phyloP scores from a whole-genome alignment of 2,888 invertebrate species.

The Machimus atricapillus region DNA sequence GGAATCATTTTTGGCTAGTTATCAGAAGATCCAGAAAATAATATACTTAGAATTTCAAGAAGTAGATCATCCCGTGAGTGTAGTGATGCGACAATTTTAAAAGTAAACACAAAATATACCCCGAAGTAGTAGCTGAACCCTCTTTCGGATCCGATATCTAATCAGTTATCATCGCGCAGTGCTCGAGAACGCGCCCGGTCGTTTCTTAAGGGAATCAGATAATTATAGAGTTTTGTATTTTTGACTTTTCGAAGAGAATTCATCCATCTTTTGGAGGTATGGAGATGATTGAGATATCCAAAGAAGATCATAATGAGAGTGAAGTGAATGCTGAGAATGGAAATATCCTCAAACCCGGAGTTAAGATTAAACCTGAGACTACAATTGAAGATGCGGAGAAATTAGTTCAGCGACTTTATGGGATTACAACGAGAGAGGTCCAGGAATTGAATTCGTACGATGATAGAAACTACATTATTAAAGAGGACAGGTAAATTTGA shows the following conservation, averaged over 20 bases:
- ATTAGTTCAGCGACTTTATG: constrained; percentile 58
- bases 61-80: neutral
- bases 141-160: constrained; percentile 31
- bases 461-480: constrained; percentile 60
- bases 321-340: neutral
- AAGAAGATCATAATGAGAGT: neutral
- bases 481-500: constrained; percentile 56
- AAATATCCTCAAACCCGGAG: constrained; percentile 56
- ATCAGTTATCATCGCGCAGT: constrained; percentile 42
- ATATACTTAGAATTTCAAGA: constrained; percentile 9
- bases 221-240: neutral
- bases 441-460: constrained; percentile 61
- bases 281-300: constrained; percentile 40
- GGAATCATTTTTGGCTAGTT: neutral
- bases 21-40: neutral
- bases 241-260: neutral
- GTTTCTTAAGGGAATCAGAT: neutral
- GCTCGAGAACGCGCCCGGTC: neutral
- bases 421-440: constrained; percentile 57
- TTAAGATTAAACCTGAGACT: constrained; percentile 58
- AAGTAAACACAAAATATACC: neutral
- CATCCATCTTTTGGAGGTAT: neutral
- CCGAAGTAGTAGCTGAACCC: neutral
- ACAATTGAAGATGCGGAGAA: constrained; percentile 55
- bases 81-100: constrained; percentile 22